Evolutionary conservation across 2,888 invertebrate species (phyloP).

Genomic region (Agrochola macilenta): DNA sequence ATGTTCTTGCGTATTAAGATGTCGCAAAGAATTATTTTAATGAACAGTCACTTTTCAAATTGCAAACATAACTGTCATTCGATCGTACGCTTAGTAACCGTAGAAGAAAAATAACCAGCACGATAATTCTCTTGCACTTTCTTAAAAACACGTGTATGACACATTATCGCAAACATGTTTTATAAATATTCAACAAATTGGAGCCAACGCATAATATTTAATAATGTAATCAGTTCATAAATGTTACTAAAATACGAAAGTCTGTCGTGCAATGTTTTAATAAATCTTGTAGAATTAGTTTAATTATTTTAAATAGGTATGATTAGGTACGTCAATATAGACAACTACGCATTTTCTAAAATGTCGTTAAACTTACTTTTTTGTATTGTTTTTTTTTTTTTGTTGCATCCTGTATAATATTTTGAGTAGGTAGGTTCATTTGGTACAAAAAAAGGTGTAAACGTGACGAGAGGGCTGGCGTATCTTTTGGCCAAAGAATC

Average conservation of each 20-base stretch:
- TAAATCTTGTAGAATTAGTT: not conserved
- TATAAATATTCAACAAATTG: conserved; percentile 42
- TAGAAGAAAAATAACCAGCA: conserved; percentile 3
- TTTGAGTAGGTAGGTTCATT: not conserved
- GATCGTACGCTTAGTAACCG: not conserved
- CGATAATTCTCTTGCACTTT: conserved; percentile 12
- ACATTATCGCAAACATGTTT: conserved; percentile 23
- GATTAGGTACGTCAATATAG: not conserved
- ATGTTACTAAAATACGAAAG: conserved; percentile 17
- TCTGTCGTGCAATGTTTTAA: not conserved
- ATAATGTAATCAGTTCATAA: conserved; percentile 19
- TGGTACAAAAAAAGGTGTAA: not conserved
- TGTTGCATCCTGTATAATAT: not conserved
- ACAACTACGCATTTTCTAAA: not conserved
- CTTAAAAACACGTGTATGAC: conserved; percentile 20
- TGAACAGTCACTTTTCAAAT: not conserved
- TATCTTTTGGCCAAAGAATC: not conserved
- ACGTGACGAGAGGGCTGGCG: not conserved
- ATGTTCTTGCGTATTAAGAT: too few relatives aligned
- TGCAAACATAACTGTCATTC: not conserved
- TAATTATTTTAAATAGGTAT: not conserved
- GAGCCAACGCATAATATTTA: not conserved
- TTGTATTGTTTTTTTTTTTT: too few relatives aligned
- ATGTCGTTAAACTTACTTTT: not conserved
- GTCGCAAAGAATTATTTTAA: not conserved